phyloP scores from a whole-genome alignment of 2,113 vertebrate genomes.

The Nycticryphes semicollaris region DNA sequence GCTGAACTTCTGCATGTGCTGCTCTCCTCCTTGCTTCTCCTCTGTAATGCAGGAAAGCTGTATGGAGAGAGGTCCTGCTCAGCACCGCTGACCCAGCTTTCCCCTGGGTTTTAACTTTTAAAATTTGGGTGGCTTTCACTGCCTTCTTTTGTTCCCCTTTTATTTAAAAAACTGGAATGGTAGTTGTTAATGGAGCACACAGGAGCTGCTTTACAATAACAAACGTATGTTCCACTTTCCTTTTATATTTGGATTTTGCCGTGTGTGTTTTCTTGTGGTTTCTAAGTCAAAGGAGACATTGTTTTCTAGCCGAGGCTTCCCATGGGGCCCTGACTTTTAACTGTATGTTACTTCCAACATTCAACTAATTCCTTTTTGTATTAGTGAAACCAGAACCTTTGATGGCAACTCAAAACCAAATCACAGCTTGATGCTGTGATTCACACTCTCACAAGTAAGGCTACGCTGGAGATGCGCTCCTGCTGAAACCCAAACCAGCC shows the following conservation, averaged over 20 bases:
- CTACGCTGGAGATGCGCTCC: background rate
- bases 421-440: background rate
- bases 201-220: constrained; percentile 64
- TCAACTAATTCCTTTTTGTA: constrained; percentile 32
- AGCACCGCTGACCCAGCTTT: background rate
- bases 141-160: background rate
- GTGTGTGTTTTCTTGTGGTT: constrained; percentile 75
- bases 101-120: background rate
- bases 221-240: constrained; percentile 69
- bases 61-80: background rate
- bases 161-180: constrained; percentile 13
- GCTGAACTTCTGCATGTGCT: background rate
- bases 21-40: background rate
- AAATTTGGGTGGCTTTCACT: background rate
- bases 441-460: background rate
- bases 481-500: background rate
- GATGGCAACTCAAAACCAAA: background rate
- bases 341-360: constrained; percentile 63
- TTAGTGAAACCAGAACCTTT: constrained; percentile 20
- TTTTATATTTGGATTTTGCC: constrained; percentile 66
- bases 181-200: constrained; percentile 35
- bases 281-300: constrained; percentile 65
- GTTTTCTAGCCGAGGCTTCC: constrained; percentile 48
- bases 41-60: constrained; percentile 8
- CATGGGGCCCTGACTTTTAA: constrained; percentile 18